Percentiles rank a stretch among this genome's conserved stretches.
These are phyloP conservation scores for Typhlichthys eigenmanni DNA, from an alignment of 2,797 vertebrate genomes.

Conservation along the genomic window DNA sequence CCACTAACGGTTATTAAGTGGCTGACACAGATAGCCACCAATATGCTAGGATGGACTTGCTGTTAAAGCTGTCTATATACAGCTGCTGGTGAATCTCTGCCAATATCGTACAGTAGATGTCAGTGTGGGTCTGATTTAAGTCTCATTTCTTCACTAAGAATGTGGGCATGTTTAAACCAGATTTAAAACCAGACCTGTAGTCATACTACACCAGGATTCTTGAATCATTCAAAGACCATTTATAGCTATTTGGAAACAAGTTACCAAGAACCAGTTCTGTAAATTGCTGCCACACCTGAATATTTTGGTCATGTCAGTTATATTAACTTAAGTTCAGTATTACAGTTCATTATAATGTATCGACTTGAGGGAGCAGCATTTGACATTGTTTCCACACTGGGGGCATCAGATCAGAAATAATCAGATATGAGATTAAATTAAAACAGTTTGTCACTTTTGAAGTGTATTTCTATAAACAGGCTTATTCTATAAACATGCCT, in stretches of 20 bases:
- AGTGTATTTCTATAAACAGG: not conserved
- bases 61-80: not conserved
- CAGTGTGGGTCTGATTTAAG: conserved; percentile 6
- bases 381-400: too few species aligned
- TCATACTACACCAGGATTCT: not conserved
- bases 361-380: too few species aligned
- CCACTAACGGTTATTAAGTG: conserved; percentile 11
- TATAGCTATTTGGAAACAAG: not conserved
- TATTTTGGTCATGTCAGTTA: too few species aligned
- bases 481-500: not conserved
- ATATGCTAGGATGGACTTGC: conserved; percentile 1
- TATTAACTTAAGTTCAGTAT: too few species aligned
- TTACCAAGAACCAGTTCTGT: too few species aligned
- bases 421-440: too few species aligned
- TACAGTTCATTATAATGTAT: too few species aligned
- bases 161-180: not conserved
- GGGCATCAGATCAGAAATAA: too few species aligned
- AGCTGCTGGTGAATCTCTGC: not conserved
- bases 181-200: not conserved
- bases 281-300: too few species aligned
- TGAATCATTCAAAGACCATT: not conserved
- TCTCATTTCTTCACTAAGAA: conserved; percentile 17
- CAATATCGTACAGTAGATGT: conserved; percentile 4
- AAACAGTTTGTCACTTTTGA: not conserved
- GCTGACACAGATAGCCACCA: conserved; percentile 11